phyloP scores from a whole-genome alignment of 2,888 invertebrate genomes.

The Oligia fasciuncula region DNA sequence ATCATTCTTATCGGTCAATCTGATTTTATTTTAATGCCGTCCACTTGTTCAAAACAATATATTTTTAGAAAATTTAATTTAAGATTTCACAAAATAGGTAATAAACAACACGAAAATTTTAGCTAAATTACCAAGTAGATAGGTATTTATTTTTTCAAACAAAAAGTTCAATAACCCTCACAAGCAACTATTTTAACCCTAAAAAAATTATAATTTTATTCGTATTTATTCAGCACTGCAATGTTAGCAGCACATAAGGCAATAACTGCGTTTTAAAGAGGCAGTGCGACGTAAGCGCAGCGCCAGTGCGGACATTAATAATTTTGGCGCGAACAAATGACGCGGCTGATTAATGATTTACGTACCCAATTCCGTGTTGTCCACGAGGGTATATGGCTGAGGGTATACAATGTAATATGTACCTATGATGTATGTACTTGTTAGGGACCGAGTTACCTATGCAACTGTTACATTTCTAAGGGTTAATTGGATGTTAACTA shows the following conservation, averaged over 20 bases:
- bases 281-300: slow-evolving; percentile 76
- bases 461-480: slow-evolving; percentile 40
- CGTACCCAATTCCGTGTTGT: slow-evolving; percentile 84
- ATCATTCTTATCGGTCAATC: slow-evolving; percentile 47
- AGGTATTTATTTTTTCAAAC: not conserved
- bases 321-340: slow-evolving; percentile 89
- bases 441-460: slow-evolving; percentile 38
- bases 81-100: not conserved
- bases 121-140: not conserved
- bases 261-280: slow-evolving; percentile 85
- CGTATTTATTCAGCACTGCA: slow-evolving; percentile 52
- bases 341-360: slow-evolving; percentile 89
- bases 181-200: slow-evolving; percentile 14
- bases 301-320: slow-evolving; percentile 83
- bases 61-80: slow-evolving; percentile 1
- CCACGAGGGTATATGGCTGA: slow-evolving; percentile 70
- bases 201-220: slow-evolving; percentile 48
- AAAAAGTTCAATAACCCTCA: slow-evolving; percentile 16
- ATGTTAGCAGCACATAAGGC: slow-evolving; percentile 68
- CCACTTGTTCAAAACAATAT: not conserved
- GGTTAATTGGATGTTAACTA: slow-evolving; percentile 31
- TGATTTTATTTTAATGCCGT: slow-evolving; percentile 22
- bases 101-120: not conserved
- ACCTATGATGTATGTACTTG: slow-evolving; percentile 31
- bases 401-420: slow-evolving; percentile 58